phyloP scores from a whole-genome alignment of 2,888 invertebrate species.

The Amaurobius ferox region DNA sequence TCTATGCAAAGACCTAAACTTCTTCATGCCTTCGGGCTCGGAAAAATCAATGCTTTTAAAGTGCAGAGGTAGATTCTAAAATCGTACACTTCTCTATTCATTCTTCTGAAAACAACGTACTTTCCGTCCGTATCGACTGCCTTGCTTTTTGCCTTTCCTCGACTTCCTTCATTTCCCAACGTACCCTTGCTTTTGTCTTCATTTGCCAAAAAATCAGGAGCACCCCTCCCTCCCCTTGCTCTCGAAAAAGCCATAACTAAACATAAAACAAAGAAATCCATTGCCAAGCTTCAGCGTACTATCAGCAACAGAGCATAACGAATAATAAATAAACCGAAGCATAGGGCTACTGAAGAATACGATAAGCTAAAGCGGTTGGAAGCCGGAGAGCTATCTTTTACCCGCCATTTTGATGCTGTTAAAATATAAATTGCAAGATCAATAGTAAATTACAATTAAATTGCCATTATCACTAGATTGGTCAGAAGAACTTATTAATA shows the following conservation, averaged over 20 bases:
- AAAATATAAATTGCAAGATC: too few relatives aligned
- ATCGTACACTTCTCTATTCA: background rate
- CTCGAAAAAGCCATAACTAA: background rate
- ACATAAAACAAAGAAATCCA: conserved; percentile 14
- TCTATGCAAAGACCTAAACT: too few relatives aligned
- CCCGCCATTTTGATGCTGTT: background rate
- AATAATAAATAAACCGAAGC: conserved; percentile 14
- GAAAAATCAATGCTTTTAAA: background rate
- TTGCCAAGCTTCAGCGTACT: conserved; percentile 27
- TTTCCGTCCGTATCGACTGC: background rate
- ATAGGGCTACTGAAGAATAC: background rate
- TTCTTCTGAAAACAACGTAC: background rate
- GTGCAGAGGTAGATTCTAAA: background rate
- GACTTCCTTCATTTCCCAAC: background rate
- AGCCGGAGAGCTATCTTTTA: background rate
- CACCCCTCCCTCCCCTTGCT: background rate
- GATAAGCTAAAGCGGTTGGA: background rate
- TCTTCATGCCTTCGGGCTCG: background rate
- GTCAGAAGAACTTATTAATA: too few relatives aligned
- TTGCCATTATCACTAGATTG: too few relatives aligned
- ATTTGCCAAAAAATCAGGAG: background rate
- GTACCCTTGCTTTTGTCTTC: background rate
- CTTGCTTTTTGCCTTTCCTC: background rate
- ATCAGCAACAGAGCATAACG: conserved; percentile 24
- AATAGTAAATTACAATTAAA: too few relatives aligned